phyloP scores from a whole-genome alignment of 1,140 invertebrate species.

The Pemphigus obesinymphae region DNA sequence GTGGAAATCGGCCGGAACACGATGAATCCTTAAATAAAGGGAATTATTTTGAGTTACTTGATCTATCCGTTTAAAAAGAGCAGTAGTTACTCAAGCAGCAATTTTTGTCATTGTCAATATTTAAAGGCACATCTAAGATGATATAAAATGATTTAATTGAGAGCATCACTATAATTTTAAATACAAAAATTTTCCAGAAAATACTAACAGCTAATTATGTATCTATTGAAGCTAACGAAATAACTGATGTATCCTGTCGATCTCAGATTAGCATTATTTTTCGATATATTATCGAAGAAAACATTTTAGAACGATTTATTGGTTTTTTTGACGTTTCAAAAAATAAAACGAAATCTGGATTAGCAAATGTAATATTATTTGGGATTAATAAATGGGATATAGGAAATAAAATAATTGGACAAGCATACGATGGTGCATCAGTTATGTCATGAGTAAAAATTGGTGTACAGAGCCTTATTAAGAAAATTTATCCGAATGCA shows the following conservation, averaged over 20 bases:
- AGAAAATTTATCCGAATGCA: conserved; percentile 30
- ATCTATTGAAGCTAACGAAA: conserved; percentile 48
- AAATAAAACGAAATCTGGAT: neutral
- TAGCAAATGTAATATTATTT: neutral
- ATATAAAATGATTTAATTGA: conserved; percentile 50
- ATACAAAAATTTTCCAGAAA: conserved; percentile 47
- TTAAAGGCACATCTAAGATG: conserved; percentile 48
- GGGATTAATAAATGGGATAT: neutral
- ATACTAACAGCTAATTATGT: too few species aligned
- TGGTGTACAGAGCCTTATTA: conserved; percentile 26
- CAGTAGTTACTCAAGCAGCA: conserved; percentile 45
- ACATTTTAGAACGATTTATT: conserved; percentile 57
- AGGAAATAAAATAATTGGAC: neutral
- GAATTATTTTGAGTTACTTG: conserved; percentile 48
- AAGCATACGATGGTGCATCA: neutral
- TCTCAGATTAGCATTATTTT: conserved; percentile 48
- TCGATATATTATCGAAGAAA: conserved; percentile 55
- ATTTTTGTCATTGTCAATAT: conserved; percentile 46
- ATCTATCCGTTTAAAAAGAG: conserved; percentile 43
- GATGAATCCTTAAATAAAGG: conserved; percentile 45
- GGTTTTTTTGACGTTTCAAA: neutral
- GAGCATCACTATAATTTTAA: conserved; percentile 46
- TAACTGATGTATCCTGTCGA: conserved; percentile 47
- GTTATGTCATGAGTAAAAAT: conserved; percentile 11
- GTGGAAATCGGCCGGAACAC: conserved; percentile 47